A percentile compares a stretch with the other conserved stretches of the same genome.
Evolutionary conservation across 23 tunicate species (phyloP).

Genomic region (Botrylloides violaceus): DNA sequence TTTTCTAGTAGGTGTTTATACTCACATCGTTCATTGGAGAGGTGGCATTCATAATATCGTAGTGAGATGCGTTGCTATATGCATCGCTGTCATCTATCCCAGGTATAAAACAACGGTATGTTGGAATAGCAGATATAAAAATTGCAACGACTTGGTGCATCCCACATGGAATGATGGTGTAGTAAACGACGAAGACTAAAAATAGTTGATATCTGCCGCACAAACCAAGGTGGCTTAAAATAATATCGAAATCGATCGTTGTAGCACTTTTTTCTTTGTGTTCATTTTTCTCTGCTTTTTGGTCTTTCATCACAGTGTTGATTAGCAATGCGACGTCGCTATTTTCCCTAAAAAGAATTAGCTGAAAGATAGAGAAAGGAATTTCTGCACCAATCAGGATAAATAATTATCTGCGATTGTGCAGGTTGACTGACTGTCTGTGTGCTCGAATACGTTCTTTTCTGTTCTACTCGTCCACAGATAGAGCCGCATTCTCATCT

Average conservation of each 20-base stretch:
- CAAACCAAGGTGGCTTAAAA: constrained; percentile 54
- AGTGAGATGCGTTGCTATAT: constrained; percentile 2
- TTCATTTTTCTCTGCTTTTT: constrained; percentile 3
- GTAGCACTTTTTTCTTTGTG: background rate
- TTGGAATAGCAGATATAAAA: constrained; percentile 68
- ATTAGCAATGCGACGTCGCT: no score
- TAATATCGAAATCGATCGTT: constrained; percentile 41
- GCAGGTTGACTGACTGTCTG: no score
- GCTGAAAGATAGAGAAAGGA: no score
- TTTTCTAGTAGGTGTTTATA: background rate
- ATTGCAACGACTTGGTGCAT: constrained; percentile 85
- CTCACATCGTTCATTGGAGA: background rate
- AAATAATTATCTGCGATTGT: no score
- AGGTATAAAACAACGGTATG: constrained; percentile 40
- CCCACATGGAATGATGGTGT: constrained; percentile 70
- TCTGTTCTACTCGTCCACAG: no score
- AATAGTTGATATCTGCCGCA: constrained; percentile 74
- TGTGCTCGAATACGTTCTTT: no score
- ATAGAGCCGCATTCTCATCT: no score
- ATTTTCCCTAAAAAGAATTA: no score
- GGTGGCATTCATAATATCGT: constrained; percentile 6
- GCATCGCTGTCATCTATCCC: constrained; percentile 7
- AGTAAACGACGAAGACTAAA: constrained; percentile 59
- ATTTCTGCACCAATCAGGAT: no score
- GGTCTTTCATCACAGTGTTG: background rate